These are phyloP conservation scores for Matsumurasca onukii DNA, from an alignment of 1,140 invertebrate species.

Conservation along the genomic window DNA sequence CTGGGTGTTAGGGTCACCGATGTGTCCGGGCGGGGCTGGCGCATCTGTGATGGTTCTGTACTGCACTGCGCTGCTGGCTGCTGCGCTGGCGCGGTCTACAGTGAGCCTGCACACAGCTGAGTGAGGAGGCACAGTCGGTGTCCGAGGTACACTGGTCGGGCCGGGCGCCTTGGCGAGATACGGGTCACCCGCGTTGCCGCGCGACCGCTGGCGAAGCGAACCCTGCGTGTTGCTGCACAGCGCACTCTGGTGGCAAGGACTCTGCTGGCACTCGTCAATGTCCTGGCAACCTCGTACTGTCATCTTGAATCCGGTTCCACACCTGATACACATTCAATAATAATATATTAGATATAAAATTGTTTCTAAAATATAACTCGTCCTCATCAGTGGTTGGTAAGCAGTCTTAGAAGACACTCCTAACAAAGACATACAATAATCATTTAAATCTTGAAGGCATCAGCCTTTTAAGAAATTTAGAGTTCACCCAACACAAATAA, in stretches of 20 bases:
- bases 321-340: constrained; percentile 52
- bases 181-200: constrained; percentile 78
- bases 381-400: too few relatives aligned
- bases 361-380: too few relatives aligned
- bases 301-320: constrained; percentile 67
- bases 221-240: constrained; percentile 77
- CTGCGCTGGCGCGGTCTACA: constrained; percentile 72
- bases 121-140: constrained; percentile 75
- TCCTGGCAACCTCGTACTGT: constrained; percentile 70
- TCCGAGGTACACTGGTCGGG: constrained; percentile 67
- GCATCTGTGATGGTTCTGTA: constrained; percentile 71
- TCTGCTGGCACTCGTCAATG: constrained; percentile 74
- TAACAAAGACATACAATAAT: too few relatives aligned
- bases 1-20: constrained; percentile 74
- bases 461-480: too few relatives aligned
- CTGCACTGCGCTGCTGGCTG: constrained; percentile 67
- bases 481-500: too few relatives aligned
- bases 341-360: too few relatives aligned
- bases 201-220: constrained; percentile 77
- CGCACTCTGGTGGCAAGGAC: constrained; percentile 77
- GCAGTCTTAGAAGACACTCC: too few relatives aligned
- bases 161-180: constrained; percentile 60
- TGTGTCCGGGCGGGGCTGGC: constrained; percentile 71
- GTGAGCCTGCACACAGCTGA: constrained; percentile 60
- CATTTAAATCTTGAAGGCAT: too few relatives aligned